A percentile compares a stretch with the other conserved stretches of the same genome.
Conservation (phyloP, 2,888 invertebrate genomes). For the Nipponacmea schrenckii region DNA sequence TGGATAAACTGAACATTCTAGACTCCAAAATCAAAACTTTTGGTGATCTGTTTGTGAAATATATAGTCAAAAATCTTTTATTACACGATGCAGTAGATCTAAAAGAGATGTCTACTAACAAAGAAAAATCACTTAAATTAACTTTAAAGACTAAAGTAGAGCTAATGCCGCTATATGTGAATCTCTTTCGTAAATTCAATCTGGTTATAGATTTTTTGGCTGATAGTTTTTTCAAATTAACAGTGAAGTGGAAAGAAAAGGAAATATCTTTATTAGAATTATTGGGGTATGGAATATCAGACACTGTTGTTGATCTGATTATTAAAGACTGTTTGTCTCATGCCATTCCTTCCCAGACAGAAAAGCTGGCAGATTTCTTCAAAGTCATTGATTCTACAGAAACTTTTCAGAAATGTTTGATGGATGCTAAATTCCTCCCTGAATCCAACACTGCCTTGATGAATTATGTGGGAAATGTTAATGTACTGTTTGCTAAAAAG, state of each 20-base stretch:
- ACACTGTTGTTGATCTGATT: slow-evolving; percentile 75
- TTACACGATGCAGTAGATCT: slow-evolving; percentile 35
- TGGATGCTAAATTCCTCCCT: slow-evolving; percentile 67
- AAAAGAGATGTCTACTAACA: slow-evolving; percentile 34
- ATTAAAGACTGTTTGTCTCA: slow-evolving; percentile 80
- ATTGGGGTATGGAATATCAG: slow-evolving; percentile 70
- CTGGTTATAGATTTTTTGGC: slow-evolving; percentile 74
- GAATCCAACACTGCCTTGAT: slow-evolving; percentile 70
- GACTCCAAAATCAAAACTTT: slow-evolving; percentile 73
- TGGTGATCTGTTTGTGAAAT: slow-evolving; percentile 73
- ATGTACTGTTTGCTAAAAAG: slow-evolving; percentile 81
- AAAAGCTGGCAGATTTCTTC: slow-evolving; percentile 77
- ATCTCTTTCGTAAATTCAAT: slow-evolving; percentile 52
- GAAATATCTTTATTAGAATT: slow-evolving; percentile 67
- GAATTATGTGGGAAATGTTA: slow-evolving; percentile 80
- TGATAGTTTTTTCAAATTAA: slow-evolving; percentile 71
- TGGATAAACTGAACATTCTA: slow-evolving; percentile 62
- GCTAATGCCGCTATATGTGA: slow-evolving; percentile 27
- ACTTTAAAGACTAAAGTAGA: slow-evolving; percentile 23
- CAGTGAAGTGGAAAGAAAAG: slow-evolving; percentile 59
- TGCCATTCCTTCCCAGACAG: slow-evolving; percentile 81
- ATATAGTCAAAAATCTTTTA: slow-evolving; percentile 74
- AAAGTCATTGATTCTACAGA: slow-evolving; percentile 75
- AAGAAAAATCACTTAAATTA: slow-evolving; percentile 32
- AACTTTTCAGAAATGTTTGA: slow-evolving; percentile 76